A percentile compares a stretch with the other conserved stretches of the same genome.
phyloP scores from a whole-genome alignment of 2,797 vertebrate genomes.

The Pseudopleuronectes americanus region DNA sequence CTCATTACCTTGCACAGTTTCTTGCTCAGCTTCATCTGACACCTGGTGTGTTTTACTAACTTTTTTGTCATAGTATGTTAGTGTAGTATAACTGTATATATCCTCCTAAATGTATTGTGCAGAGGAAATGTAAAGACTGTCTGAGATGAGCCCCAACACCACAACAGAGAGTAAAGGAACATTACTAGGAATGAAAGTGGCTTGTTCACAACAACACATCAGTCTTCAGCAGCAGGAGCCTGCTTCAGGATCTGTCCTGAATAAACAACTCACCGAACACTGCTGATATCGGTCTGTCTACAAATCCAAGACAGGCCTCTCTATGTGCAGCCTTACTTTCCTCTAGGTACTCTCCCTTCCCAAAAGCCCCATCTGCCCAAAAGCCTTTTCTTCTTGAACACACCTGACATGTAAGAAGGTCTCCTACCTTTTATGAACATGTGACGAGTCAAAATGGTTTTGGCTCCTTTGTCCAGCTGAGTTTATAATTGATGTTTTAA shows the following conservation, averaged over 20 bases:
- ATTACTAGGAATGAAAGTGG: slow-evolving; percentile 5
- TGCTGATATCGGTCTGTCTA: slow-evolving; percentile 28
- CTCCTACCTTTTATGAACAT: too few relatives aligned
- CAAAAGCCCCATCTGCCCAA: too few relatives aligned
- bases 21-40: slow-evolving; percentile 1
- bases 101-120: not conserved
- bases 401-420: too few relatives aligned
- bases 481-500: slow-evolving; percentile 19
- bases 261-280: slow-evolving; percentile 26
- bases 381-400: too few relatives aligned
- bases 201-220: slow-evolving; percentile 17
- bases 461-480: not conserved
- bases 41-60: not conserved
- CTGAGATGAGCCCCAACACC: slow-evolving; percentile 3
- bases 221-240: slow-evolving; percentile 18
- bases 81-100: too few relatives aligned
- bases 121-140: slow-evolving; percentile 13
- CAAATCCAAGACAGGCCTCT: slow-evolving; percentile 5
- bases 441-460: too few relatives aligned
- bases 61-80: not conserved
- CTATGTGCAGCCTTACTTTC: slow-evolving; percentile 18
- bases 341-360: not conserved
- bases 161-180: slow-evolving; percentile 15
- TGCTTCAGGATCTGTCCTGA: slow-evolving; percentile 22
- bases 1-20: slow-evolving; percentile 17